These are phyloP conservation scores for Dendrolimus houi DNA, from an alignment of 2,888 invertebrate genomes.

Conservation along the genomic window DNA sequence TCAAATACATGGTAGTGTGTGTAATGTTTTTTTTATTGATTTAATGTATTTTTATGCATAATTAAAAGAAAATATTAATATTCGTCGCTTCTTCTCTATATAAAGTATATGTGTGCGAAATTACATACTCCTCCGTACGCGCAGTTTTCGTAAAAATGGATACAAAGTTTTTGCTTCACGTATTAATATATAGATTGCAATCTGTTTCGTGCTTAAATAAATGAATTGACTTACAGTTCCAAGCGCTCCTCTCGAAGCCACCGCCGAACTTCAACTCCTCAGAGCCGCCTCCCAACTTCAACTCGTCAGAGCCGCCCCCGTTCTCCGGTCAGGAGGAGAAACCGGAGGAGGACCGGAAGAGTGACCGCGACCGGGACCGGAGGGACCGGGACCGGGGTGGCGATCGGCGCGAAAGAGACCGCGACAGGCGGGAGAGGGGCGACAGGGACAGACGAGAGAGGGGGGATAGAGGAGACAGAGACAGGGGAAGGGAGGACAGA, in stretches of 20 bases:
- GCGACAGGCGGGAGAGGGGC: slow-evolving; percentile 14
- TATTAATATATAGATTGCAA: too few relatives aligned
- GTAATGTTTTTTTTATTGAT: too few relatives aligned
- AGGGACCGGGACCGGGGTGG: slow-evolving; percentile 17
- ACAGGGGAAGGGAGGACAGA: slow-evolving; percentile 14
- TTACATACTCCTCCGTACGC: too few relatives aligned
- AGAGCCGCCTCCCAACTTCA: slow-evolving; percentile 60
- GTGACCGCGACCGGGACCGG: slow-evolving; percentile 37
- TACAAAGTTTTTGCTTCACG: too few relatives aligned
- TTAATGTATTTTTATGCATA: too few relatives aligned
- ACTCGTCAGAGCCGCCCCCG: slow-evolving; percentile 38
- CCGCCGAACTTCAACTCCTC: slow-evolving; percentile 65
- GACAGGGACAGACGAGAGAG: slow-evolving; percentile 21
- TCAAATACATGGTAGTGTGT: too few relatives aligned
- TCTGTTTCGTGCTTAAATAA: not conserved
- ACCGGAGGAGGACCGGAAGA: slow-evolving; percentile 36
- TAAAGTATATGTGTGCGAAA: too few relatives aligned
- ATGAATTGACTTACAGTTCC: slow-evolving; percentile 45
- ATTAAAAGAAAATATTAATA: too few relatives aligned
- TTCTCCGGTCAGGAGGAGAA: slow-evolving; percentile 40
- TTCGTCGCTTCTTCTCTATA: too few relatives aligned
- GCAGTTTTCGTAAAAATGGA: too few relatives aligned
- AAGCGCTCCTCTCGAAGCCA: slow-evolving; percentile 69
- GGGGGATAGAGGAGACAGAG: slow-evolving; percentile 20
- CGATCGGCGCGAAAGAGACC: slow-evolving; percentile 16